Conservation (phyloP, 2,113 vertebrate species). For the Tringa solitaria region DNA sequence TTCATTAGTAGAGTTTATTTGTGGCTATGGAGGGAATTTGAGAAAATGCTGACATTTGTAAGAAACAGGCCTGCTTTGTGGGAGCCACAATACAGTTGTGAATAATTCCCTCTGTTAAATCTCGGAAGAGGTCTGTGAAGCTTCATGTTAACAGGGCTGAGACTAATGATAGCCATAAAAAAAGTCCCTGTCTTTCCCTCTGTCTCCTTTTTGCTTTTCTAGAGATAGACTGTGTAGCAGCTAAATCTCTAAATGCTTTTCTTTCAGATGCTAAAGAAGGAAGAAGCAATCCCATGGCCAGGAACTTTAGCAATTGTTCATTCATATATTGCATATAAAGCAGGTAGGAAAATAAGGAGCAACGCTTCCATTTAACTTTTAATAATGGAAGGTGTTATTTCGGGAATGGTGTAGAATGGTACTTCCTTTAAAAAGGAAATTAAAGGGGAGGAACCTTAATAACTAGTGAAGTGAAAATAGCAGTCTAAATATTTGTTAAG, state of each 20-base stretch:
- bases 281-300: slow-evolving; percentile 98
- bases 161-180: neutral
- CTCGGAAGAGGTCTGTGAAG: neutral
- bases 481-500: neutral
- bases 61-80: slow-evolving; percentile 29
- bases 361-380: neutral
- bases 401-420: neutral
- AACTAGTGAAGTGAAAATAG: neutral
- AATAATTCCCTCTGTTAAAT: slow-evolving; percentile 58
- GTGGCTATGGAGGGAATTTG: slow-evolving; percentile 1
- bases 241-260: slow-evolving; percentile 34
- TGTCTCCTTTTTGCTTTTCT: slow-evolving; percentile 2
- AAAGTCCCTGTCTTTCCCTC: neutral
- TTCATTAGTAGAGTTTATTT: slow-evolving; percentile 29
- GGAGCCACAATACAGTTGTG: slow-evolving; percentile 13
- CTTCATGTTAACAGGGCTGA: neutral
- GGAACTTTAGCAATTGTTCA: slow-evolving; percentile 98
- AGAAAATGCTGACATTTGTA: slow-evolving; percentile 44
- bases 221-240: neutral
- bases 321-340: slow-evolving; percentile 99
- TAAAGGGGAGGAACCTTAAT: neutral
- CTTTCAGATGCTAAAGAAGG: slow-evolving; percentile 96
- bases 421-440: slow-evolving; percentile 17
- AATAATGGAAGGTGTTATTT: neutral
- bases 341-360: slow-evolving; percentile 80